phyloP scores from a whole-genome alignment of 1,140 invertebrate genomes.

The Carposina sasakii region DNA sequence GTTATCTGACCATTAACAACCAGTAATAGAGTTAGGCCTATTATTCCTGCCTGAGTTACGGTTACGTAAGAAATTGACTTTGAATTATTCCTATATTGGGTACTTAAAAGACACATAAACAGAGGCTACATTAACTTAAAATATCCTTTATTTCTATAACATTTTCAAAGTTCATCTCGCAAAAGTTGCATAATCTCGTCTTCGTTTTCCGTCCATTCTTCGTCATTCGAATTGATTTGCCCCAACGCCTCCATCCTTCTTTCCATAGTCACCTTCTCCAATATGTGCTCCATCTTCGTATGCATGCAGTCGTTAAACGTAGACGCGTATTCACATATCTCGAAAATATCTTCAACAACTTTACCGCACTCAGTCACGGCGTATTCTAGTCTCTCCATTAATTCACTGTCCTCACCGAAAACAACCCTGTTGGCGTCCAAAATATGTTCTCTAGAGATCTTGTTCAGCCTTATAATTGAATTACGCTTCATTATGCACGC shows the following conservation, averaged over 20 bases:
- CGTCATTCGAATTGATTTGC: constrained; percentile 48
- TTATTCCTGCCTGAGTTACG: no score
- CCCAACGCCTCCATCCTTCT: constrained; percentile 55
- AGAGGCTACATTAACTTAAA: no score
- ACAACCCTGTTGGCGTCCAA: constrained; percentile 49
- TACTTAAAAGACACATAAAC: no score
- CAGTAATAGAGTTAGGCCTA: no score
- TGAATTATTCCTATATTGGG: no score
- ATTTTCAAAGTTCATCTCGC: constrained; percentile 54
- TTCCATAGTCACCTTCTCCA: constrained; percentile 59
- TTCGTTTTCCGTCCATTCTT: constrained; percentile 53
- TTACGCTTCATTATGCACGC: constrained; percentile 62
- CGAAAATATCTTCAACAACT: constrained; percentile 46
- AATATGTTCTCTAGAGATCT: constrained; percentile 42
- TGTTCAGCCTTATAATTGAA: constrained; percentile 53
- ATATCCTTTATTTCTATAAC: no score
- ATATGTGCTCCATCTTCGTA: constrained; percentile 62
- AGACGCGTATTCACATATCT: constrained; percentile 61
- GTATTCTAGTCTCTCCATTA: constrained; percentile 38
- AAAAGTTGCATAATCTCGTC: constrained; percentile 55
- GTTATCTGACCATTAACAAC: no score
- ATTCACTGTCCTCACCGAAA: constrained; percentile 55
- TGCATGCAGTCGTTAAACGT: constrained; percentile 66
- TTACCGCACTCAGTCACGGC: constrained; percentile 45
- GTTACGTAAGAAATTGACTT: no score